Evolutionary conservation across 2,888 invertebrate species (phyloP).

Genomic region (Drosophila recens): DNA sequence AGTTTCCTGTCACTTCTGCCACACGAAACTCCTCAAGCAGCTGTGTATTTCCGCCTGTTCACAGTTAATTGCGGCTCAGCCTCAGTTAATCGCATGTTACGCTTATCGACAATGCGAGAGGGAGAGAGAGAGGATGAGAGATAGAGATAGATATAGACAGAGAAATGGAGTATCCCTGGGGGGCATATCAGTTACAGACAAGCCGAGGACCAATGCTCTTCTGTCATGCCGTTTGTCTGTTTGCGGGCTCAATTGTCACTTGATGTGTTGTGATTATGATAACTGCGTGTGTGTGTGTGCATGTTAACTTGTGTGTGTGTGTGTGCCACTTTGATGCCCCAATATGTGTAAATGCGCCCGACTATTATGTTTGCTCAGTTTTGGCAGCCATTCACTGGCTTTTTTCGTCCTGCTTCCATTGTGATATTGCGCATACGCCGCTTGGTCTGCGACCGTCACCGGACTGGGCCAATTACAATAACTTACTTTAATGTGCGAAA

Average conservation of each 20-base stretch:
- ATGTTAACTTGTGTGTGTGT: not conserved
- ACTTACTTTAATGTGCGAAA: slow-evolving; percentile 56
- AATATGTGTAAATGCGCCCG: slow-evolving; percentile 76
- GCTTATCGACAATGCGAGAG: slow-evolving; percentile 29
- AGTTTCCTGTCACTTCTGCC: slow-evolving; percentile 28
- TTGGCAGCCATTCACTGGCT: slow-evolving; percentile 2
- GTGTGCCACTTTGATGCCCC: slow-evolving; percentile 59
- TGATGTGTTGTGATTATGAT: slow-evolving; percentile 80
- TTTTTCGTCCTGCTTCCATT: not conserved
- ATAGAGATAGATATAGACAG: not conserved
- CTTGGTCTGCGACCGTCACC: slow-evolving; percentile 1
- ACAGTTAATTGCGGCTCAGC: slow-evolving; percentile 74
- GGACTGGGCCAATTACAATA: slow-evolving; percentile 48
- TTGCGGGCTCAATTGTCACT: slow-evolving; percentile 80
- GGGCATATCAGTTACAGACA: slow-evolving; percentile 50
- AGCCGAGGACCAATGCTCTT: slow-evolving; percentile 38
- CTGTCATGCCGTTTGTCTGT: slow-evolving; percentile 75
- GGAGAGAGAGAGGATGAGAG: not conserved
- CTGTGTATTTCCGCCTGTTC: slow-evolving; percentile 68
- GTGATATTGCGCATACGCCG: slow-evolving; percentile 43
- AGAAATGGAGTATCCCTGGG: slow-evolving; percentile 25
- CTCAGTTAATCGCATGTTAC: slow-evolving; percentile 76
- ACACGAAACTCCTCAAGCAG: slow-evolving; percentile 29
- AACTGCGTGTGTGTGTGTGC: slow-evolving; percentile 12
- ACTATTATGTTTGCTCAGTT: slow-evolving; percentile 62